These are phyloP conservation scores for Lates calcarifer DNA, from an alignment of 2,113 vertebrate species.

Conservation along the genomic window DNA sequence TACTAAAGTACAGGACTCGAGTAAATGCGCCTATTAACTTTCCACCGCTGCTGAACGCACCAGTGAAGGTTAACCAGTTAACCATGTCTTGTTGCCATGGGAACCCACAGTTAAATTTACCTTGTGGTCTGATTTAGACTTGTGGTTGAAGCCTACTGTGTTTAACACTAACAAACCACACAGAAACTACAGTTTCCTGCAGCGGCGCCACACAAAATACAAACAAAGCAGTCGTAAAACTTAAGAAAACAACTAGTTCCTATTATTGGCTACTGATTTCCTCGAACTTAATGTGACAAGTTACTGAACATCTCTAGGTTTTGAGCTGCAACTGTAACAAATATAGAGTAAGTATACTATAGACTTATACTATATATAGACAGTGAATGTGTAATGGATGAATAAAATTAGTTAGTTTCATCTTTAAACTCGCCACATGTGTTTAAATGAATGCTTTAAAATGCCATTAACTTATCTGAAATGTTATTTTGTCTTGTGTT, in stretches of 20 bases:
- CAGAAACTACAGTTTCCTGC: conserved; percentile 18
- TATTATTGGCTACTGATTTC: too few relatives aligned
- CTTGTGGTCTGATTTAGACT: background rate
- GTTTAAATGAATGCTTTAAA: background rate
- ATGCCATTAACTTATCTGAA: background rate
- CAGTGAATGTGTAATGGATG: background rate
- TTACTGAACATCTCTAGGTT: background rate
- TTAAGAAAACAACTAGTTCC: too few relatives aligned
- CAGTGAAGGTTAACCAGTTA: background rate
- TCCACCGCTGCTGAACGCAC: background rate
- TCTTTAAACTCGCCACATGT: background rate
- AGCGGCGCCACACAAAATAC: background rate
- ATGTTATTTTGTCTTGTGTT: background rate
- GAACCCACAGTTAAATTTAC: background rate
- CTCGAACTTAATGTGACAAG: background rate
- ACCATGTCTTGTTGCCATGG: background rate
- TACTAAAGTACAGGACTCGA: background rate
- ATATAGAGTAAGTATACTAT: too few relatives aligned
- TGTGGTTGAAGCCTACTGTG: background rate
- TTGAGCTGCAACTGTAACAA: too few relatives aligned
- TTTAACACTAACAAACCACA: conserved; percentile 12
- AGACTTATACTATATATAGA: background rate
- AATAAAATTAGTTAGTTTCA: background rate
- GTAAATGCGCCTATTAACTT: background rate
- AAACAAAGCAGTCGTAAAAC: background rate